These are phyloP conservation scores for Pteruthius melanotis DNA, from an alignment of 2,113 vertebrate species.

Conservation along the genomic window DNA sequence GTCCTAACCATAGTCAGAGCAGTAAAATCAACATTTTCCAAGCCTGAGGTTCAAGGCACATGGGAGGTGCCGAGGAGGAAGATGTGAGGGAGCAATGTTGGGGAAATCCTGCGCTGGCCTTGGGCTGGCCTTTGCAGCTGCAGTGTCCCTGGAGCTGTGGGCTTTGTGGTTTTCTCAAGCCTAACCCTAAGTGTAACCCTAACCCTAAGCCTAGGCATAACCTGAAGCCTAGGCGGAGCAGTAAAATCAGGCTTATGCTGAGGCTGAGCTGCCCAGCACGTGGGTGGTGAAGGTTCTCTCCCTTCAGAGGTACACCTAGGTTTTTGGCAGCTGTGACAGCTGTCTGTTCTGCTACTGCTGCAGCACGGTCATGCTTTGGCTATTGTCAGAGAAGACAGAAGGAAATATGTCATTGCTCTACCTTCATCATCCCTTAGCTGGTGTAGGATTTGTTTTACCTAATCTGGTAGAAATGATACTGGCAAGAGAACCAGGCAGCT, in stretches of 20 bases:
- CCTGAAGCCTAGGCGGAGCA: too few relatives aligned
- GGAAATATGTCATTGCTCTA: neutral
- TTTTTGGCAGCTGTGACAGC: neutral
- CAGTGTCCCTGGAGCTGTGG: too few relatives aligned
- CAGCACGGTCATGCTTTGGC: fast-evolving
- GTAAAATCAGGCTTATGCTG: neutral
- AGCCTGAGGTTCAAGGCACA: fast-evolving
- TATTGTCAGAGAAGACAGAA: neutral
- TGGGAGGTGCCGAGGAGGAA: neutral
- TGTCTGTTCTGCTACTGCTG: neutral
- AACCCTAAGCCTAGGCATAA: too few relatives aligned
- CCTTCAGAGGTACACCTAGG: neutral
- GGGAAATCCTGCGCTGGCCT: fast-evolving
- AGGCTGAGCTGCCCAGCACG: neutral
- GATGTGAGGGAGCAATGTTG: neutral
- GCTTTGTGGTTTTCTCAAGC: neutral
- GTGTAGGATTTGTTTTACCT: neutral
- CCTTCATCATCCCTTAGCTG: neutral
- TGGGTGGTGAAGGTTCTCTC: neutral
- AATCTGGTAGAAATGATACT: neutral
- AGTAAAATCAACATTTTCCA: neutral
- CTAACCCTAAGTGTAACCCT: too few relatives aligned
- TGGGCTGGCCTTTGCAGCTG: neutral
- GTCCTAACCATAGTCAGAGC: neutral
- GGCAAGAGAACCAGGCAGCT: neutral